phyloP scores from a whole-genome alignment of 2,113 vertebrate species.

The Salvelinus namaycush region DNA sequence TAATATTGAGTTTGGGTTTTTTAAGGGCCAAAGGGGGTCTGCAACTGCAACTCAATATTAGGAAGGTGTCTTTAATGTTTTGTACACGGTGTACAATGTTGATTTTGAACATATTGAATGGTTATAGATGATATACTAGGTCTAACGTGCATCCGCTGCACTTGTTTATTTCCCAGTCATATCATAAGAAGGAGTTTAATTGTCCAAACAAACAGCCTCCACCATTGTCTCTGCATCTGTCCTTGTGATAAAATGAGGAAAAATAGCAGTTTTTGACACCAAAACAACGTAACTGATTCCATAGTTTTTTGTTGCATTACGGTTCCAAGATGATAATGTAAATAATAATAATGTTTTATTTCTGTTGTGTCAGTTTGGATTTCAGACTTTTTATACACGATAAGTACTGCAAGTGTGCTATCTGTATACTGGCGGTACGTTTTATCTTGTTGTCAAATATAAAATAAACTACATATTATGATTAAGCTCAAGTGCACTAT shows the following conservation, averaged over 20 bases:
- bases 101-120: conserved; percentile 48
- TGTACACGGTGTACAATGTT: conserved; percentile 7
- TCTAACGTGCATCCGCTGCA: conserved; percentile 28
- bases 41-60: too few relatives aligned
- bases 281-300: neutral
- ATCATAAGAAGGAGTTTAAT: conserved; percentile 16
- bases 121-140: conserved; percentile 17
- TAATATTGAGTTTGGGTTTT: too few relatives aligned
- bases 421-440: conserved; percentile 28
- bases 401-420: conserved; percentile 18
- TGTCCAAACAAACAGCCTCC: neutral
- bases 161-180: conserved; percentile 31
- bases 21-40: too few relatives aligned
- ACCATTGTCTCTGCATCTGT: conserved; percentile 9
- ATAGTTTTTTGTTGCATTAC: conserved; percentile 37
- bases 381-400: conserved; percentile 24
- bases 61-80: too few relatives aligned
- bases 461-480: conserved; percentile 10
- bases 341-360: conserved; percentile 69
- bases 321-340: conserved; percentile 50
- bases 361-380: conserved; percentile 10
- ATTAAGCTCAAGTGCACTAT: conserved; percentile 38
- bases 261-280: neutral
- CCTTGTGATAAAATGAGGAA: too few relatives aligned
- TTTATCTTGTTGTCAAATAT: conserved; percentile 40